These are phyloP conservation scores for Minunthozetes semirufus DNA, from an alignment of 2,888 invertebrate genomes.

Conservation along the genomic window DNA sequence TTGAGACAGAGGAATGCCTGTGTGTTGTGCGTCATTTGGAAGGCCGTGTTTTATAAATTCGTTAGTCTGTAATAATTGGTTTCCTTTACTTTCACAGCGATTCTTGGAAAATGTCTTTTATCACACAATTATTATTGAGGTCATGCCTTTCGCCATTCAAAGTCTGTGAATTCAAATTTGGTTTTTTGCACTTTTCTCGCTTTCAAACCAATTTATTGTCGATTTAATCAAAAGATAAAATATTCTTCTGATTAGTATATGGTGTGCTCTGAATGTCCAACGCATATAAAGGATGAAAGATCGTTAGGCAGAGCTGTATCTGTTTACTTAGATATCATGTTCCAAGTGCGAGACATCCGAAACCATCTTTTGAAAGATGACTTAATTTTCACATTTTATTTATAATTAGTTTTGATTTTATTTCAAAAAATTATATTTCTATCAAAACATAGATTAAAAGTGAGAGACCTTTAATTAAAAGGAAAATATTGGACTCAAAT, in stretches of 20 bases:
- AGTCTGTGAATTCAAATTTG: not conserved
- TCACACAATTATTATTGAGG: not conserved
- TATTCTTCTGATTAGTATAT: not conserved
- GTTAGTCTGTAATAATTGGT: slow-evolving; percentile 18
- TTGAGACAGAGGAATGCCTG: not conserved
- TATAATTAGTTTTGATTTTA: no score
- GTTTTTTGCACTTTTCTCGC: not conserved
- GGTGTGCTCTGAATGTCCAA: not conserved
- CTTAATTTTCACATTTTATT: no score
- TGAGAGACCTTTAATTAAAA: no score
- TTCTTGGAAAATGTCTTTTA: not conserved
- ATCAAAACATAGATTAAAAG: no score
- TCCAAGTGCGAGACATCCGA: no score
- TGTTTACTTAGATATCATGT: no score
- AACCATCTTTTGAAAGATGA: no score
- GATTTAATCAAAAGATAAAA: not conserved
- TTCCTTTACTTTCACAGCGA: not conserved
- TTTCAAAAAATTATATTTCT: no score
- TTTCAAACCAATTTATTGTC: not conserved
- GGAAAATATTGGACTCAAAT: no score
- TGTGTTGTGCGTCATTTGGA: not conserved
- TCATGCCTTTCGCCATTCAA: not conserved
- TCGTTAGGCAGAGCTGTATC: no score
- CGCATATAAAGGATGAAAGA: not conserved
- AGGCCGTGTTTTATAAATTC: slow-evolving; percentile 16